phyloP scores from a whole-genome alignment of 2,888 invertebrate genomes.

The Galeruca laticollis region DNA sequence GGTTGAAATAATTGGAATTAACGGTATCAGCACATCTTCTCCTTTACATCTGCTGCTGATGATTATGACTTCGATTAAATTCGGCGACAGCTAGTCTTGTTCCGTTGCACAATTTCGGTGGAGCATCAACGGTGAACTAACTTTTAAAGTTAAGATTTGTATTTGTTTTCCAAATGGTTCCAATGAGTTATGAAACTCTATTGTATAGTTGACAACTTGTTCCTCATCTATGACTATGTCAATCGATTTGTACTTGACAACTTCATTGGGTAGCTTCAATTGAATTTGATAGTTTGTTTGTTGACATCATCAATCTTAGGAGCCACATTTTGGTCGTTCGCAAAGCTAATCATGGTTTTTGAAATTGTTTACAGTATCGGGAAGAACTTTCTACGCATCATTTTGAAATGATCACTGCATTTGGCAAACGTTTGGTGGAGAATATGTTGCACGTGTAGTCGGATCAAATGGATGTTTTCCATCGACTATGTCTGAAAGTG shows the following conservation, averaged over 20 bases:
- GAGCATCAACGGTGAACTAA: slow-evolving; percentile 1
- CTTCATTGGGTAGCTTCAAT: background rate
- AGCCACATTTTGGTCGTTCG: background rate
- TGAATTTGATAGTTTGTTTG: background rate
- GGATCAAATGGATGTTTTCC: slow-evolving; percentile 12
- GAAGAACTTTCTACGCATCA: background rate
- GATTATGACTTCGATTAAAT: too few species aligned
- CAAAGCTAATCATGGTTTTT: background rate
- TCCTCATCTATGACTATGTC: background rate
- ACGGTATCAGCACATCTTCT: too few species aligned
- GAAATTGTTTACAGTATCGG: background rate
- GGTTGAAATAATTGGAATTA: too few species aligned
- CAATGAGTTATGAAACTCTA: background rate
- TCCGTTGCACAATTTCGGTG: too few species aligned
- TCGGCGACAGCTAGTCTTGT: too few species aligned
- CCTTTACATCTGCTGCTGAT: too few species aligned
- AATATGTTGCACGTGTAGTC: too few species aligned
- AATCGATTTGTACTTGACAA: background rate
- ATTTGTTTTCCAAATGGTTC: slow-evolving; percentile 3
- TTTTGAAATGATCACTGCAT: background rate
- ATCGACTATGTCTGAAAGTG: slow-evolving; percentile 5
- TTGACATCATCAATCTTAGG: background rate
- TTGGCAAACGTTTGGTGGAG: background rate
- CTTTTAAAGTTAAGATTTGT: slow-evolving; percentile 15
- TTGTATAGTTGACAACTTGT: slow-evolving; percentile 1